phyloP scores from a whole-genome alignment of 2,888 invertebrate species.

The Candidula unifasciata region DNA sequence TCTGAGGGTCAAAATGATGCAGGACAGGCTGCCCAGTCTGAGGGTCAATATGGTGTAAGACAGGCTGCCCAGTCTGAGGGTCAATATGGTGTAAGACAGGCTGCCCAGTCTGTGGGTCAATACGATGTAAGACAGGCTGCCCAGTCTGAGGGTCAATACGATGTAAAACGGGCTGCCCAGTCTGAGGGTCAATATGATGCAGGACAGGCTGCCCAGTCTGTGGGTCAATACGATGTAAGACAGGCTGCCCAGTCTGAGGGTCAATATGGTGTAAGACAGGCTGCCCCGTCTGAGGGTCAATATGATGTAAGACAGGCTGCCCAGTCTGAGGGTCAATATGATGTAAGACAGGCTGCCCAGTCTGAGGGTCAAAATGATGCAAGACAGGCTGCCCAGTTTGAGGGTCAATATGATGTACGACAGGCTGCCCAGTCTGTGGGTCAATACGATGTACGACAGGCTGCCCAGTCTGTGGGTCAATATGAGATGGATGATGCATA shows the following conservation, averaged over 20 bases:
- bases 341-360: conserved; percentile 37
- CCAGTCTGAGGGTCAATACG: conserved; percentile 45
- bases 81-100: conserved; percentile 37
- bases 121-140: conserved; percentile 29
- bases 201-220: conserved; percentile 39
- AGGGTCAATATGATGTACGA: conserved; percentile 40
- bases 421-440: conserved; percentile 39
- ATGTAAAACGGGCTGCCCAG: conserved; percentile 45
- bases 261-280: conserved; percentile 32
- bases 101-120: conserved; percentile 44
- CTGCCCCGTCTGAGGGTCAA: conserved; percentile 42
- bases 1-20: conserved; percentile 11
- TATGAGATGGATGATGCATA: neutral
- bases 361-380: conserved; percentile 31
- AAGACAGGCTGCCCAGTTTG: conserved; percentile 46
- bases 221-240: conserved; percentile 22
- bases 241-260: conserved; percentile 39
- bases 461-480: conserved; percentile 46
- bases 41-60: conserved; percentile 34
- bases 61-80: conserved; percentile 46
- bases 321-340: conserved; percentile 42
- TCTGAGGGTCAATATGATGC: conserved; percentile 38
- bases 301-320: conserved; percentile 7
- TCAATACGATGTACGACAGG: conserved; percentile 23
- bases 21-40: conserved; percentile 30